A percentile compares a stretch with the other conserved stretches of the same genome.
These are phyloP conservation scores for Cervus canadensis DNA, from an alignment of 2,113 vertebrate genomes.

Conservation along the genomic window DNA sequence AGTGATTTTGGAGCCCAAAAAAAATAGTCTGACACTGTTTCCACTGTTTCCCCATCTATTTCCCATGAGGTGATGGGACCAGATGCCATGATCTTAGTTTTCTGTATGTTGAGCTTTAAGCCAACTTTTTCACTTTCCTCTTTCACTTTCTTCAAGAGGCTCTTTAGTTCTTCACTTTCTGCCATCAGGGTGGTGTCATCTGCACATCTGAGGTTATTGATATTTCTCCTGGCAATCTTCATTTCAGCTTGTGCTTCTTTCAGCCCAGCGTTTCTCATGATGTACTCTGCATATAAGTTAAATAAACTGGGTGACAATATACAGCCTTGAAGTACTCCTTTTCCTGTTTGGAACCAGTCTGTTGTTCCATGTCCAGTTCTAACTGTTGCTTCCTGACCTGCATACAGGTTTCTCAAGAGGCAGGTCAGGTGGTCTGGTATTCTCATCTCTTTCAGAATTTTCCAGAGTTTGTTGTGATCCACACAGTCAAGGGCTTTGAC, in stretches of 20 bases:
- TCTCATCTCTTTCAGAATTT: not conserved
- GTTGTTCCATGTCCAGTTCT: not conserved
- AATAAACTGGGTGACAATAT: not conserved
- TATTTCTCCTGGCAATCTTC: fast-evolving
- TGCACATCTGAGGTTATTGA: not conserved
- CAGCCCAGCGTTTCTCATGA: not conserved
- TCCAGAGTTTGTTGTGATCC: not conserved
- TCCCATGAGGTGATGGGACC: not conserved
- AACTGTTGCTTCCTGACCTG: not conserved
- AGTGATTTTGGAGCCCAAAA: not conserved
- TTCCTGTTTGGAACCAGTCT: not conserved
- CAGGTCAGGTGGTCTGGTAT: not conserved
- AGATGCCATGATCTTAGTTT: not conserved
- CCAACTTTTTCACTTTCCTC: not conserved
- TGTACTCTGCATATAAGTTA: not conserved
- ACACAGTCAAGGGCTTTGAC: not conserved
- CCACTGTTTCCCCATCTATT: not conserved
- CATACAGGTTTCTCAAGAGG: not conserved
- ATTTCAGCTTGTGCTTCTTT: not conserved
- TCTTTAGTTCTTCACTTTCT: not conserved
- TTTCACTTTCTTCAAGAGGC: not conserved
- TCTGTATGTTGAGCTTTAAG: not conserved
- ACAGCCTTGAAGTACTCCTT: fast-evolving
- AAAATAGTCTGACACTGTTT: not conserved
- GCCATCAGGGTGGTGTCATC: not conserved